Base-by-base conservation (phyloP, 2,888 invertebrate genomes). In the Blastobasis adustella region DNA sequence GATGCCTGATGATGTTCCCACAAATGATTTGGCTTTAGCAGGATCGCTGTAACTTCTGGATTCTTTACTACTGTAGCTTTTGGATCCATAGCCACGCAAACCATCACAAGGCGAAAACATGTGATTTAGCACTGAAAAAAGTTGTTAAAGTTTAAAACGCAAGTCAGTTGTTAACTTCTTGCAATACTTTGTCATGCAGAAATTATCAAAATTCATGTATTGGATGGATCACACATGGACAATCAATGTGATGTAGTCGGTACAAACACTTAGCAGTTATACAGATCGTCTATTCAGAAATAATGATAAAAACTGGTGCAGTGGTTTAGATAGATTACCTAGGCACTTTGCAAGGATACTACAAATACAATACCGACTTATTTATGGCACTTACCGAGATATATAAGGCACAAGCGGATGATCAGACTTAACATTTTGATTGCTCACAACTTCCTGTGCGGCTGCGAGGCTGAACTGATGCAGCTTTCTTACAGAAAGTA, bases 341-440 rank as follows among this genome's bases (percentile, higher is more conserved):
- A 23, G 23, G 23, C 23, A 23, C 23, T 23, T n/a, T 2, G 23
- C 23, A 23, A 23, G 23, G 23, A 23, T 23, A 23, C 23, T 2
- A 23, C 3, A 23, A 23, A 23, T 3, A 23, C 23, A 23, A 23
- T 23, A 23, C 23, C 23, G 23, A 23, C 23, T 23, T 55, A 48
- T 50, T 23, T 45, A 36, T 45, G 51, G 23, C 51, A 67, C 79
- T 77, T 72, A 85, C 86, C 73, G 46, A 85, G 62, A 59, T 84
- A 50, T 56, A 67, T 58, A 52, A 85, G 63, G 55, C 67, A 62
- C 47, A 75, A 47, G 47, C 73, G 76, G 63, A 82, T 60, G 50
- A 77, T 60, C 55, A 70, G 50, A 60, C 73, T 74, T 58, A 77
- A 69, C 80, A 80, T 83, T 55, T 59, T 70, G 62, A 61, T 63